phyloP scores from a whole-genome alignment of 1,140 invertebrate genomes.

The Bicyclus anynana region DNA sequence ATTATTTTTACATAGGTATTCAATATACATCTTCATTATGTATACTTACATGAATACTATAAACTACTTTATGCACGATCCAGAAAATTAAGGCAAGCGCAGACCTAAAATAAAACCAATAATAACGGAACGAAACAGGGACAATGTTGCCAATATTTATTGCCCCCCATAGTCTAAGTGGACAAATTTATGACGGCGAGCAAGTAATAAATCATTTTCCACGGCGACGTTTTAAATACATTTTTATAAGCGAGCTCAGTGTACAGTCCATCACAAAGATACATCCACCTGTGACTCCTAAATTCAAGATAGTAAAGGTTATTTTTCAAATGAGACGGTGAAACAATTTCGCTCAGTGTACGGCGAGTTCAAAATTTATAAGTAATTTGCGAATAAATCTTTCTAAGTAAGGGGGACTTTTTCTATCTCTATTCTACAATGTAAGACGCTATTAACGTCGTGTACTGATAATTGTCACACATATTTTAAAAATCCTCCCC shows the following conservation, averaged over 20 bases:
- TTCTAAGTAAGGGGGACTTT: slow-evolving; percentile 52
- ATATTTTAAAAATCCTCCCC: slow-evolving; percentile 67
- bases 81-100: slow-evolving; percentile 9
- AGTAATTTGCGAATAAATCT: slow-evolving; percentile 77
- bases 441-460: slow-evolving; percentile 69
- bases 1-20: too few relatives aligned
- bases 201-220: slow-evolving; percentile 70
- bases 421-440: slow-evolving; percentile 52
- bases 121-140: slow-evolving; percentile 27
- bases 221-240: slow-evolving; percentile 73
- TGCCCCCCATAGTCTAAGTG: slow-evolving; percentile 57
- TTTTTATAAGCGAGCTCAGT: slow-evolving; percentile 70
- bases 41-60: background rate
- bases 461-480: slow-evolving; percentile 75
- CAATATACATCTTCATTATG: too few relatives aligned
- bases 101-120: slow-evolving; percentile 27
- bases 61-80: slow-evolving; percentile 1
- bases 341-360: slow-evolving; percentile 14
- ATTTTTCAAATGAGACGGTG: background rate
- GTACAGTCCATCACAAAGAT: slow-evolving; percentile 29
- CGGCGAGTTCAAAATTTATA: slow-evolving; percentile 61
- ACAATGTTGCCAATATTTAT: slow-evolving; percentile 57
- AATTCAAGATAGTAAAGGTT: slow-evolving; percentile 5
- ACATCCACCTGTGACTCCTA: slow-evolving; percentile 13
- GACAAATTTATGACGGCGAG: slow-evolving; percentile 72